Percentiles rank a stretch among this genome's conserved stretches.
Conservation (phyloP, 2,797 vertebrate genomes). For the Taeniopygia guttata region DNA sequence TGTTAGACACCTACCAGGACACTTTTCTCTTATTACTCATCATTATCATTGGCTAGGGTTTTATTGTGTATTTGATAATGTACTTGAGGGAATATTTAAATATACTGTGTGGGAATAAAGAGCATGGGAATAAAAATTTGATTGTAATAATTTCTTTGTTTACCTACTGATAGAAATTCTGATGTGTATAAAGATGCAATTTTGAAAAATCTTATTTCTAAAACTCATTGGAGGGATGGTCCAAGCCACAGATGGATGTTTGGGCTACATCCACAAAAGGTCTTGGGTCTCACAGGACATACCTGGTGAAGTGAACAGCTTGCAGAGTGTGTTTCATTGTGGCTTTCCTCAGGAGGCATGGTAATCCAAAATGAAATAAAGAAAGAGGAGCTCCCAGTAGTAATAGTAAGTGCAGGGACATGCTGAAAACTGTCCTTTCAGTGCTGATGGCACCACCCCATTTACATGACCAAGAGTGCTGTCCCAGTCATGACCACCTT, state of each 20-base stretch:
- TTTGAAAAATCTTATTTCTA: not conserved
- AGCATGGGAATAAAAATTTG: not conserved
- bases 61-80: not conserved
- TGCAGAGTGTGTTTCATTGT: not conserved
- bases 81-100: not conserved
- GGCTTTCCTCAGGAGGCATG: not conserved
- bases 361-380: not conserved
- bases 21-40: not conserved
- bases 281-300: not conserved
- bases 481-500: not conserved
- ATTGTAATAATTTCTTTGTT: not conserved
- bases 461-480: not conserved
- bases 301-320: not conserved
- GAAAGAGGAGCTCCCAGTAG: not conserved
- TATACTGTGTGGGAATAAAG: not conserved
- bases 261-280: not conserved
- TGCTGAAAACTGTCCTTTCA: not conserved
- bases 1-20: not conserved
- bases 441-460: not conserved
- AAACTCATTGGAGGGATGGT: not conserved
- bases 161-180: not conserved
- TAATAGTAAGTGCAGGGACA: not conserved
- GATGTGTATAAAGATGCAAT: not conserved
- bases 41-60: not conserved
- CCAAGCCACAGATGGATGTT: not conserved